phyloP scores from a whole-genome alignment of 2,888 invertebrate species.

The Mystacides longicornis region DNA sequence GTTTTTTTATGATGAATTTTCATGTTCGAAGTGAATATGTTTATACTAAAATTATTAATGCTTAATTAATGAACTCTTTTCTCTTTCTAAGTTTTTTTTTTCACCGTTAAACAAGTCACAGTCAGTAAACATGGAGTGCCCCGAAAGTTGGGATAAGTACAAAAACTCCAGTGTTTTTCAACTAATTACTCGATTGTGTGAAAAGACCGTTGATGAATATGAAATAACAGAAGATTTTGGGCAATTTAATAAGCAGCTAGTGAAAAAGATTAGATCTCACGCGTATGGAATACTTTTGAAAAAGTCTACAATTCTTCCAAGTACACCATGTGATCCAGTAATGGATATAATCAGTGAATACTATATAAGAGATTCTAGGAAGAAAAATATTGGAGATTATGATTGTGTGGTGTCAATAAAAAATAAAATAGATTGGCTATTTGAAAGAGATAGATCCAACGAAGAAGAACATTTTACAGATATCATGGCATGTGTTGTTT shows the following conservation, averaged over 20 bases:
- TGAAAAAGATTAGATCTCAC: constrained; percentile 18
- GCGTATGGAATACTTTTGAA: constrained; percentile 42
- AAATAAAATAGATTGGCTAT: constrained; percentile 31
- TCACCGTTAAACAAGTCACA: too few species aligned
- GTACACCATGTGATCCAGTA: constrained; percentile 34
- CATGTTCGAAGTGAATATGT: too few species aligned
- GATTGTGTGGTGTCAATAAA: constrained; percentile 37
- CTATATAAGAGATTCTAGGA: constrained; percentile 35
- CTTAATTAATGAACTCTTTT: too few species aligned
- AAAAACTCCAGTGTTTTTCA: constrained; percentile 37
- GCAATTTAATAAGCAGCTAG: constrained; percentile 9
- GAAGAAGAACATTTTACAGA: constrained; percentile 18
- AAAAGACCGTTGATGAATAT: constrained; percentile 37
- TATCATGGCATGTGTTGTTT: constrained; percentile 35
- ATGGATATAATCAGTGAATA: constrained; percentile 38
- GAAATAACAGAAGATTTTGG: constrained; percentile 24
- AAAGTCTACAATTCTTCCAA: constrained; percentile 33
- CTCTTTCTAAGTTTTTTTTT: too few species aligned
- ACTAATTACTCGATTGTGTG: constrained; percentile 39
- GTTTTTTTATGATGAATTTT: too few species aligned
- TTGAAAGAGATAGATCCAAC: constrained; percentile 16
- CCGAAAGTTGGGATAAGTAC: constrained; percentile 18
- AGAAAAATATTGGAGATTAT: constrained; percentile 40
- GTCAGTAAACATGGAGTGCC: constrained; percentile 24
- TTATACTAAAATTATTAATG: too few species aligned